Percentiles rank a stretch among this genome's conserved stretches.
Conservation (phyloP, 1,140 invertebrate genomes). For the Leptopilina clavipes region DNA sequence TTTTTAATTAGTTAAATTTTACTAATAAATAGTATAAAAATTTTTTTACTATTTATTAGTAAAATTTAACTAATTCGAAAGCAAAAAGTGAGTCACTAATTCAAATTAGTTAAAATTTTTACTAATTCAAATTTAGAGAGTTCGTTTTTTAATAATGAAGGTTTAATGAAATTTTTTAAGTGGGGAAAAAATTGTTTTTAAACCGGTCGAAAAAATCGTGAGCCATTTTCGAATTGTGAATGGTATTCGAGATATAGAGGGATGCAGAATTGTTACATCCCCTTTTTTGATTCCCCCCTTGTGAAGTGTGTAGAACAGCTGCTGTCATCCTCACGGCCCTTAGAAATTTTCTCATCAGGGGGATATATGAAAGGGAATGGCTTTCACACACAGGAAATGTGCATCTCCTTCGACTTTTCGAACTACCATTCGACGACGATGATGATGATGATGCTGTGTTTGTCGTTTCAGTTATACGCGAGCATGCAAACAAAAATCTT, state of each 20-base stretch:
- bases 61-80: no score
- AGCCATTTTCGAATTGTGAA: conserved; percentile 39
- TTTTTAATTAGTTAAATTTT: no score
- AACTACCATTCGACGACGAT: conserved; percentile 34
- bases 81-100: no score
- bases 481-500: conserved; percentile 52
- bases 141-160: no score
- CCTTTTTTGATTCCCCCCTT: conserved; percentile 39
- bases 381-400: conserved; percentile 31
- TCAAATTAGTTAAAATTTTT: no score
- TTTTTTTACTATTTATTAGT: no score
- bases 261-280: conserved; percentile 49
- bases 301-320: conserved; percentile 57
- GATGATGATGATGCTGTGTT: no score
- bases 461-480: conserved; percentile 55
- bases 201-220: conserved; percentile 34
- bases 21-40: no score
- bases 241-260: conserved; percentile 29
- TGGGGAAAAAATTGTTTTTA: no score
- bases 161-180: no score
- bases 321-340: conserved; percentile 52
- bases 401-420: neutral
- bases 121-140: neutral
- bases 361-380: conserved; percentile 41
- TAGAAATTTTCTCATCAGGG: conserved; percentile 49